Evolutionary conservation across 1,140 invertebrate genomes (phyloP).

Genomic region (Hyles euphorbiae): DNA sequence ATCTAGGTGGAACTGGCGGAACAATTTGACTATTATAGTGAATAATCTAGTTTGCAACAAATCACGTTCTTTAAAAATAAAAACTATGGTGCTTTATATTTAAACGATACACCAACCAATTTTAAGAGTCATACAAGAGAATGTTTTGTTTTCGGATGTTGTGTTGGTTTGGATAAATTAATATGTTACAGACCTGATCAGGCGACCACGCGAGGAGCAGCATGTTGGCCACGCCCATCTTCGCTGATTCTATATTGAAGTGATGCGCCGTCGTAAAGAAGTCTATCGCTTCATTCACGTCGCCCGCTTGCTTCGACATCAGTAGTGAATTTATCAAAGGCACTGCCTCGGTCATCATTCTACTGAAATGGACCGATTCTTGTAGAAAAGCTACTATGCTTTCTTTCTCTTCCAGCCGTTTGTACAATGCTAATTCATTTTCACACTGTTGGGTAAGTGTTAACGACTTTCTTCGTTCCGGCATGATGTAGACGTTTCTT

Average conservation of each 20-base stretch:
- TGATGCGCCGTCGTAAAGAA: conserved; percentile 89
- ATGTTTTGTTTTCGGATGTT: not conserved
- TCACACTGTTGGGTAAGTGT: conserved; percentile 51
- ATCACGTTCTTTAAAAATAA: too few species aligned
- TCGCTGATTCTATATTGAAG: conserved; percentile 84
- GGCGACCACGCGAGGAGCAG: conserved; percentile 84
- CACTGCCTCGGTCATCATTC: conserved; percentile 81
- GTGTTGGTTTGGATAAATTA: too few species aligned
- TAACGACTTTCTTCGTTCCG: conserved; percentile 44
- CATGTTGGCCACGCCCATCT: conserved; percentile 84
- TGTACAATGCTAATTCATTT: conserved; percentile 59
- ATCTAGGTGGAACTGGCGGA: too few species aligned
- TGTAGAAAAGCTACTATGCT: conserved; percentile 77
- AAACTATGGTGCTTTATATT: too few species aligned
- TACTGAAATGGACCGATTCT: conserved; percentile 81
- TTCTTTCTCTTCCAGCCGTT: conserved; percentile 70
- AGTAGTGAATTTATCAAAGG: conserved; percentile 84
- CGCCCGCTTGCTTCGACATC: conserved; percentile 83
- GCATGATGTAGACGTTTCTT: conserved; percentile 59
- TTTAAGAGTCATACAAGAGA: too few species aligned
- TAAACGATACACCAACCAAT: too few species aligned
- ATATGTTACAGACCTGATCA: conserved; percentile 68
- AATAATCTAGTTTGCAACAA: too few species aligned
- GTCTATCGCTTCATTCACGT: conserved; percentile 89
- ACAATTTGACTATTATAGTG: too few species aligned